Base-by-base conservation (phyloP, 2,888 invertebrate genomes). In the Leucoma salicis region DNA sequence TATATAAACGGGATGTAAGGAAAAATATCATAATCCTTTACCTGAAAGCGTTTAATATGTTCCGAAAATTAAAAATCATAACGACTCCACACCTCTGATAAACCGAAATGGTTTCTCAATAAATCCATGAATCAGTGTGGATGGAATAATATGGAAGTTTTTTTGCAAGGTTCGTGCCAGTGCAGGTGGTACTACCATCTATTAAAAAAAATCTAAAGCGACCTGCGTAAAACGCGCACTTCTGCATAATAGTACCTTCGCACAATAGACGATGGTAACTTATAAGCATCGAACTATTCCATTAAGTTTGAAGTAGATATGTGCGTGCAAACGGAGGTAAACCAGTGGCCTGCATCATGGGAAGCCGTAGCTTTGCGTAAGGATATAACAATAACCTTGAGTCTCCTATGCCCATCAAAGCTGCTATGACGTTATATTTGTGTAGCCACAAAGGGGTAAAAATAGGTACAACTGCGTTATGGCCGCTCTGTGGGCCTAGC, bases 91-190 rank as follows among this genome's bases (percentile, higher is more conserved):
- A 14, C 10, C 25, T 51, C 51, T 52, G 45, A 6, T 63, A 39
- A 63, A 62, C 65, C 28, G 46, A 55, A 66, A 58, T 65, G 50
- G 62, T 59, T 66, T 66, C 56, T 60, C 61, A 66, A 62, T 56
- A 72, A 73, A 80, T 71, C 66, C 62, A 73, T 72, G 76, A 77
- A 77, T 79, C 72, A 65, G 67, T 72, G 57, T 66, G 57, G 62
- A 63, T 70, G n/a, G 59, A 62, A 61, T 59, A 59, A 61, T 61
- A 57, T 46, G 49, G 32, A 34, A 35, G 38, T 62, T 82, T 84
- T n/a, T 85, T 83, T 78, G 75, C 58, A 53, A 66, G 70, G 83
- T 76, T 72, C 83, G 84, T 84, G 84, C 82, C 77, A 66, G 11
- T 54, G 86, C 86, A 86, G 86, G 86, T 86, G 85, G 66, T 54